phyloP scores from a whole-genome alignment of 2,888 invertebrate genomes.

The Lagria hirta region DNA sequence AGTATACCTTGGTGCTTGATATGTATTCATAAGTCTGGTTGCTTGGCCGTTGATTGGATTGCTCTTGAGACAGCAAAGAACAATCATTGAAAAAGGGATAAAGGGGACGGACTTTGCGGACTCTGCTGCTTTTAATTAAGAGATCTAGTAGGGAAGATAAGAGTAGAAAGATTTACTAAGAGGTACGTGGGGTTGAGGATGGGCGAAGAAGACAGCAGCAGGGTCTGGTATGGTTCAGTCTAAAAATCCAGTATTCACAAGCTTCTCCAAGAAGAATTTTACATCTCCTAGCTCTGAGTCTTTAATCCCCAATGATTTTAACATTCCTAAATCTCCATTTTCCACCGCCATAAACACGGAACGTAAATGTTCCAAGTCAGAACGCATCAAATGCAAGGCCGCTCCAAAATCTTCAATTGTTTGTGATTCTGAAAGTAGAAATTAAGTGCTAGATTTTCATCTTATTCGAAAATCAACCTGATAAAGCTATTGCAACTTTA shows the following conservation, averaged over 20 bases:
- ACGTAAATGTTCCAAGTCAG: slow-evolving; percentile 88
- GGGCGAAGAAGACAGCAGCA: slow-evolving; percentile 68
- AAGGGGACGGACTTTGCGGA: slow-evolving; percentile 48
- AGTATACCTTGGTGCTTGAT: slow-evolving; percentile 48
- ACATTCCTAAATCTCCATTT: slow-evolving; percentile 91
- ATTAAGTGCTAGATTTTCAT: too few species aligned
- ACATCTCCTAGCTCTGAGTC: slow-evolving; percentile 94
- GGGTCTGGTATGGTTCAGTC: slow-evolving; percentile 67
- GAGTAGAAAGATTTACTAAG: slow-evolving; percentile 74
- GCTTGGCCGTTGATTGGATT: slow-evolving; percentile 42
- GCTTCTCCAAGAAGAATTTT: slow-evolving; percentile 93
- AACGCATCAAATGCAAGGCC: slow-evolving; percentile 80
- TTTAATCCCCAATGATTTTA: slow-evolving; percentile 91
- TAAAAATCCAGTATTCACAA: slow-evolving; percentile 93
- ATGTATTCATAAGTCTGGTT: slow-evolving; percentile 50
- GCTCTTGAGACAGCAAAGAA: slow-evolving; percentile 46
- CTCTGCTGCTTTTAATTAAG: slow-evolving; percentile 51
- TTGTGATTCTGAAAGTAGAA: slow-evolving; percentile 79
- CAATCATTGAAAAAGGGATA: slow-evolving; percentile 8
- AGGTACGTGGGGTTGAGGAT: slow-evolving; percentile 64
- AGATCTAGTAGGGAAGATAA: slow-evolving; percentile 48
- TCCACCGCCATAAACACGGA: slow-evolving; percentile 95
- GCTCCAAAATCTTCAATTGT: slow-evolving; percentile 93
- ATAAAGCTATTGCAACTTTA: slow-evolving; percentile 92
- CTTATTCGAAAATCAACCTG: slow-evolving; percentile 61